phyloP scores from a whole-genome alignment of 2,113 vertebrate species.

The Spermophilus dauricus region DNA sequence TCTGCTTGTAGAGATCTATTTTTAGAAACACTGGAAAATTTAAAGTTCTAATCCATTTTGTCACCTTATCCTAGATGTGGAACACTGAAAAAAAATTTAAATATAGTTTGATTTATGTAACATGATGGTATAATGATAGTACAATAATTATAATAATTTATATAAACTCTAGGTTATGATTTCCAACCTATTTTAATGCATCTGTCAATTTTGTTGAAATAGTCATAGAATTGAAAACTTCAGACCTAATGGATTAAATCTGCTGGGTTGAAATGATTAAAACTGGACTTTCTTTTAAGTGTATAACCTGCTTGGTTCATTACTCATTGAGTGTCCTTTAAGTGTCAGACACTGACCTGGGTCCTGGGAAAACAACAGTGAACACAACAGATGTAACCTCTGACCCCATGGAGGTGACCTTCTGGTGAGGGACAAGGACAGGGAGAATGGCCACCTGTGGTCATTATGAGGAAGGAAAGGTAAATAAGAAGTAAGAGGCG shows the following conservation, averaged over 20 bases:
- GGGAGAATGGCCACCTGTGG: background rate
- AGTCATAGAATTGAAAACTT: background rate
- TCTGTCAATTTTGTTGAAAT: background rate
- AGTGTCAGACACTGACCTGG: background rate
- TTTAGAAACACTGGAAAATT: background rate
- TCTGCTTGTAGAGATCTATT: background rate
- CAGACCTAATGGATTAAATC: background rate
- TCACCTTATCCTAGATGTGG: too few species aligned
- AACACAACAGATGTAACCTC: too few species aligned
- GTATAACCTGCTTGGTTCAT: background rate
- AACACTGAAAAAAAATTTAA: background rate
- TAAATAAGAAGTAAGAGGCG: background rate
- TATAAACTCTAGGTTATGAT: background rate
- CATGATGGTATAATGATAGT: background rate
- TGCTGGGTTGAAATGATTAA: background rate
- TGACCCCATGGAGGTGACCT: rapidly evolving
- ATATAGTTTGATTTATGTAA: background rate
- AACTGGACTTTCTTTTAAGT: background rate
- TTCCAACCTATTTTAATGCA: background rate
- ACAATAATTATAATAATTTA: background rate
- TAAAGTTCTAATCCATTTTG: background rate
- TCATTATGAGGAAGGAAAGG: background rate
- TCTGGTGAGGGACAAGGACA: background rate
- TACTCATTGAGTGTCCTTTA: background rate
- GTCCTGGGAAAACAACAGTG: background rate